phyloP scores from a whole-genome alignment of 2,113 vertebrate genomes.

The Phylloscopus whistleri region DNA sequence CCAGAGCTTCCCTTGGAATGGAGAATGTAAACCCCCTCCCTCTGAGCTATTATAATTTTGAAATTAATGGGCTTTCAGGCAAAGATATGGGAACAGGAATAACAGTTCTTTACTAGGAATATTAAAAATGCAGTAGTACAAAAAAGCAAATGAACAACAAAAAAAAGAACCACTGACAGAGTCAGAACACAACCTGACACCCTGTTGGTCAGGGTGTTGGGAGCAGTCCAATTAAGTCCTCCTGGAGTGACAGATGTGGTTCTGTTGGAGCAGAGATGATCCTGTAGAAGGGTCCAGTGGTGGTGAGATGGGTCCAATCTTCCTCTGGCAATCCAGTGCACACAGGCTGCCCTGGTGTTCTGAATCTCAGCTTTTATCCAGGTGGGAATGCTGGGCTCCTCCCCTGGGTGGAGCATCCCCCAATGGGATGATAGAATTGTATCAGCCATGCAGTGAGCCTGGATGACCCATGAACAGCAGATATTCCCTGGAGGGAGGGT shows the following conservation, averaged over 20 bases:
- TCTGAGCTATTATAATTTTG: no score
- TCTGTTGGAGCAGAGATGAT: not conserved
- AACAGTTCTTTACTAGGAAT: no score
- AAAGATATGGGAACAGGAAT: no score
- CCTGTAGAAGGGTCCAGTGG: not conserved
- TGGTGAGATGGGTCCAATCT: not conserved
- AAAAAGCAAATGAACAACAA: not conserved
- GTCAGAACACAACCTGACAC: not conserved
- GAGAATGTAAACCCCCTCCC: no score
- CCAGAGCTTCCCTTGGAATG: no score
- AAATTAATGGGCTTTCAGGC: no score
- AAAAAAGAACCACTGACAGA: not conserved
- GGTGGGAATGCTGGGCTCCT: not conserved
- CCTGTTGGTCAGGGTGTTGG: not conserved
- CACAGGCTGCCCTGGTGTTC: not conserved
- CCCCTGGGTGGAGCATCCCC: not conserved
- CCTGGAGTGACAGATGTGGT: not conserved
- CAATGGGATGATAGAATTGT: not conserved
- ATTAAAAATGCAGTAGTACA: not conserved
- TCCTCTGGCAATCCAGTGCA: not conserved
- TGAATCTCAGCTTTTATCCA: not conserved
- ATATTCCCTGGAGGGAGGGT: not conserved
- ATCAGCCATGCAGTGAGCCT: not conserved
- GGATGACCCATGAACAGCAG: not conserved
- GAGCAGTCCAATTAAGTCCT: not conserved